Evolutionary conservation across 2,888 invertebrate genomes (phyloP).

Genomic region (Papilio protenor): DNA sequence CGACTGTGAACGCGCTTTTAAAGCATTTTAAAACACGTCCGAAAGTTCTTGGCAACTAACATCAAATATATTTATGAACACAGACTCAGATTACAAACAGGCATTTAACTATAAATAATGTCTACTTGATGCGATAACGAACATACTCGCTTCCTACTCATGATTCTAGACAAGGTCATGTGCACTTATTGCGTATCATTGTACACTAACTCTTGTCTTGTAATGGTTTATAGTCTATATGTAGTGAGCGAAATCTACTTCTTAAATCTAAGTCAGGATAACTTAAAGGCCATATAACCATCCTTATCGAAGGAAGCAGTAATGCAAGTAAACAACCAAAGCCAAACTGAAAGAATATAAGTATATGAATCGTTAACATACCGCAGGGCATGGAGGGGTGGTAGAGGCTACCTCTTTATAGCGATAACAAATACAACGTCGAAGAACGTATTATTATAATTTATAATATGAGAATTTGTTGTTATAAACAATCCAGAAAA

Average conservation of each 20-base stretch:
- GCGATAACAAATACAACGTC: background rate
- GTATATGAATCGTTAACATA: too few species aligned
- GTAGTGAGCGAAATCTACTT: background rate
- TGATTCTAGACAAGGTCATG: background rate
- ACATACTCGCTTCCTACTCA: background rate
- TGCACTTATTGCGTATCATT: background rate
- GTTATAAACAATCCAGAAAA: background rate
- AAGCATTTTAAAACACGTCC: background rate
- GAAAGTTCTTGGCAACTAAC: background rate
- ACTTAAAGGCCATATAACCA: too few species aligned
- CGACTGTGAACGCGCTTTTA: background rate
- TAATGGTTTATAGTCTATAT: background rate
- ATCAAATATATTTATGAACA: background rate
- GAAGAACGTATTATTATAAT: too few species aligned
- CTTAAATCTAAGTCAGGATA: background rate
- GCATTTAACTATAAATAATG: constrained; percentile 1
- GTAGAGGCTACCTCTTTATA: background rate
- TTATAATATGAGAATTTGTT: too few species aligned
- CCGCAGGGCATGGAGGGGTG: too few species aligned
- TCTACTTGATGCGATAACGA: background rate
- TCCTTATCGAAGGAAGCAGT: too few species aligned
- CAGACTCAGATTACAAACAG: background rate
- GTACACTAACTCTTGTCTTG: background rate
- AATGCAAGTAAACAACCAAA: too few species aligned
- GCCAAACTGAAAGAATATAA: background rate